Percentiles rank a stretch among this genome's conserved stretches.
phyloP scores from a whole-genome alignment of 2,797 vertebrate species.

The Hylomyscus alleni region DNA sequence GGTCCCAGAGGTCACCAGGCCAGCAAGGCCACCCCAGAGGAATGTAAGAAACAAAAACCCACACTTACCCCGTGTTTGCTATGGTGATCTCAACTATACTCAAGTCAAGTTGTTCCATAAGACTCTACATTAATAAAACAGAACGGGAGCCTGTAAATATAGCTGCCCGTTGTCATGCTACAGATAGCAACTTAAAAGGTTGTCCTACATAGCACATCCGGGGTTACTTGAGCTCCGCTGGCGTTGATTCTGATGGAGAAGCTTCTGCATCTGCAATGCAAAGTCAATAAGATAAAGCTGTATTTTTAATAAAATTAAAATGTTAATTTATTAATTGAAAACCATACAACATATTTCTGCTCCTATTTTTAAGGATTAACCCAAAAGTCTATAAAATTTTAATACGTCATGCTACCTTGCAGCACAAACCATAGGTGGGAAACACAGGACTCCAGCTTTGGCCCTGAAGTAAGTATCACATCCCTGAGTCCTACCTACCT shows the following conservation, averaged over 20 bases:
- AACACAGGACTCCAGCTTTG: not conserved
- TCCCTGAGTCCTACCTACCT: rapidly evolving
- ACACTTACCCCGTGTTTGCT: rapidly evolving
- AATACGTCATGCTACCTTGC: not conserved
- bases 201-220: not conserved
- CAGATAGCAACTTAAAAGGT: not conserved
- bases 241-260: conserved; percentile 49
- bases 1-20: not conserved
- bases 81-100: not conserved
- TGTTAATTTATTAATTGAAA: not conserved
- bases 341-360: not conserved
- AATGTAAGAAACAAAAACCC: not conserved
- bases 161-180: not conserved
- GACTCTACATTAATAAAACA: not conserved
- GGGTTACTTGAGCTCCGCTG: conserved; percentile 72
- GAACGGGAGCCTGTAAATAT: conserved; percentile 23
- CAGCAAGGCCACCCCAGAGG: not conserved
- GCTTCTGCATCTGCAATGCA: conserved; percentile 75
- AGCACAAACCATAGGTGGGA: not conserved
- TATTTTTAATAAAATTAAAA: not conserved
- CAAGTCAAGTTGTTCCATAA: not conserved
- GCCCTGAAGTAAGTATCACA: not conserved
- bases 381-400: not conserved
- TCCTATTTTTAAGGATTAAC: not conserved
- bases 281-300: not conserved